Conservation (phyloP, 2,888 invertebrate species). For the Alcis repandata region DNA sequence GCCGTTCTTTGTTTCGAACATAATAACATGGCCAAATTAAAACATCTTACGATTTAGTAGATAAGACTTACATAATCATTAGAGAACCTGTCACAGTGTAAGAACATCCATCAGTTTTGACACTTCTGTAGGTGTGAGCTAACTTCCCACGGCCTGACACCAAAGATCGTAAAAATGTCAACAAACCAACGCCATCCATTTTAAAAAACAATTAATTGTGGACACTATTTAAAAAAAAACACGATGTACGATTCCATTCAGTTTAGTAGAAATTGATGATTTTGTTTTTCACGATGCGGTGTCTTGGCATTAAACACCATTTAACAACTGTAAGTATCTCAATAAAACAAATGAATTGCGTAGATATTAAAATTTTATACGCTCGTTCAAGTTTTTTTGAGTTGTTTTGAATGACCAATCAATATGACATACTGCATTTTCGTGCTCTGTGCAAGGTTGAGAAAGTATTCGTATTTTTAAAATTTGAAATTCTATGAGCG, state of each 20-base stretch:
- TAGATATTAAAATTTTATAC: conserved; percentile 2
- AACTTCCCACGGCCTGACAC: conserved; percentile 38
- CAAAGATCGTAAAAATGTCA: conserved; percentile 47
- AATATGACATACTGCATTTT: conserved; percentile 13
- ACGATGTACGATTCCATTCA: conserved; percentile 35
- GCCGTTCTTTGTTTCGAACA: not conserved
- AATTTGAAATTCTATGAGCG: conserved; percentile 29
- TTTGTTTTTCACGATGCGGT: conserved; percentile 24
- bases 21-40: conserved; percentile 2
- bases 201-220: conserved; percentile 45
- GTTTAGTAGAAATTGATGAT: conserved; percentile 32
- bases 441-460: conserved; percentile 14
- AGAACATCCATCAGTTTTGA: conserved; percentile 39
- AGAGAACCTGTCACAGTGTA: conserved; percentile 31
- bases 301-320: conserved; percentile 6
- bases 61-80: conserved; percentile 22
- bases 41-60: conserved; percentile 1
- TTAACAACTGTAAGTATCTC: not conserved
- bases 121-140: conserved; percentile 36
- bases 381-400: not conserved
- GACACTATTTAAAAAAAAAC: conserved; percentile 37
- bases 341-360: conserved; percentile 9
- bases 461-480: conserved; percentile 27
- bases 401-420: not conserved
- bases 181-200: conserved; percentile 43